Base-by-base conservation (phyloP, 2,888 invertebrate species). In the Vanessa cardui region DNA sequence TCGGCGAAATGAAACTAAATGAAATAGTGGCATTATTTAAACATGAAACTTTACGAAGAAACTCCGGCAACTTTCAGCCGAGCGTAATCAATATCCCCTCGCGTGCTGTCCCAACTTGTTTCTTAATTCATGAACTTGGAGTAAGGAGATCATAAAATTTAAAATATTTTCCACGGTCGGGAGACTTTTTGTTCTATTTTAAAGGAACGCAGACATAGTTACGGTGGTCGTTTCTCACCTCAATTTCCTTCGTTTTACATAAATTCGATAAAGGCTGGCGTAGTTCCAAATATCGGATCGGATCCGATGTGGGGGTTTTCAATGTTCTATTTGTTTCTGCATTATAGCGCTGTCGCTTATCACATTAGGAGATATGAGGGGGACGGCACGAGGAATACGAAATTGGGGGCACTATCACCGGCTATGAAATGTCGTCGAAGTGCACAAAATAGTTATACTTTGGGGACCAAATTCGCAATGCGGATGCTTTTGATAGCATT, bases 261-360 rank as follows among this genome's bases (percentile, higher is more conserved):
- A 81, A 84, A 87, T 86, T 84, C 86, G 87, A 87, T 87, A 88
- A 87, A 78, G 81, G 77, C 80, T 90, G 90, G 88, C 89, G 75
- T 71, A 68, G 73, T 69, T 83, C 89, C 90, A 90, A 82, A 78
- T 79, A 78, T 77, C 74, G 74, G 78, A 77, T 76, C 76, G 72
- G 72, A 72, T 71, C 73, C 74, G 72, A 71, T 74, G 73, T 73
- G 72, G 68, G 56, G 72, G 70, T 75, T 74, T 74, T 70, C 73
- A 71, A 73, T 76, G 74, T 74, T 76, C 75, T 73, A 75, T 76
- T 76, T 76, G 77, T 78, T 77, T 76, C 74, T 73, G 73, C 72
- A 77, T 75, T 74, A 77, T 74, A 76, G 72, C 56, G 71, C 73
- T 69, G 74, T 77, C 77, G 71, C 72, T 73, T 69, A 70, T 74